phyloP scores from a whole-genome alignment of 2,888 invertebrate genomes.

The Macrophya alboannulata region DNA sequence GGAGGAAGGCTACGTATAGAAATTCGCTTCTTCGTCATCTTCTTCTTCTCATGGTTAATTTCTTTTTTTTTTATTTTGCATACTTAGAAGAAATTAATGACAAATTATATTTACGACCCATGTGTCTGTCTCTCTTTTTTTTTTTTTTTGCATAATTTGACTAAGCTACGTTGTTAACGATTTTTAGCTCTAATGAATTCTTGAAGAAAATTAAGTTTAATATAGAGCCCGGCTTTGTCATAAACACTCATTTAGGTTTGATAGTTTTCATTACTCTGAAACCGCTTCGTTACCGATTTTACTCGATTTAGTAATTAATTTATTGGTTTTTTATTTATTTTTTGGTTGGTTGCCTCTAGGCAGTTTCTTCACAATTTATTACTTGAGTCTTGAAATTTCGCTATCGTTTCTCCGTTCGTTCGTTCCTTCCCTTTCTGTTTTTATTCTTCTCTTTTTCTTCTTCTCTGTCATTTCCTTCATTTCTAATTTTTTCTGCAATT shows the following conservation, averaged over 20 bases:
- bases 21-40: too few species aligned
- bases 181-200: conserved; percentile 70
- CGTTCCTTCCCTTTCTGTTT: not conserved
- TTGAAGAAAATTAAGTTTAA: conserved; percentile 71
- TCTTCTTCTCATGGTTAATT: not conserved
- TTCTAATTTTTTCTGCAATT: not conserved
- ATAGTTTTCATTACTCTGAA: conserved; percentile 28
- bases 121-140: not conserved
- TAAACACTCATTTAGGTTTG: conserved; percentile 76
- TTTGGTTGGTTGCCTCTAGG: not conserved
- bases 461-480: not conserved
- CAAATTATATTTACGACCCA: conserved; percentile 16
- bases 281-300: conserved; percentile 49
- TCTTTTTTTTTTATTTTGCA: not conserved
- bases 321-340: not conserved
- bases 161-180: not conserved
- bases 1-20: too few species aligned
- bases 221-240: conserved; percentile 71
- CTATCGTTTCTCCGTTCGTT: not conserved
- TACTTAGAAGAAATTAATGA: not conserved
- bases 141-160: not conserved
- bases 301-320: conserved; percentile 40
- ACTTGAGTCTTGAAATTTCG: not conserved
- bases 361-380: conserved; percentile 8
- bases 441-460: not conserved